Percentiles rank a stretch among this genome's conserved stretches.
Evolutionary conservation across 1,140 invertebrate genomes (phyloP).

Genomic region (Eumeta japonica): DNA sequence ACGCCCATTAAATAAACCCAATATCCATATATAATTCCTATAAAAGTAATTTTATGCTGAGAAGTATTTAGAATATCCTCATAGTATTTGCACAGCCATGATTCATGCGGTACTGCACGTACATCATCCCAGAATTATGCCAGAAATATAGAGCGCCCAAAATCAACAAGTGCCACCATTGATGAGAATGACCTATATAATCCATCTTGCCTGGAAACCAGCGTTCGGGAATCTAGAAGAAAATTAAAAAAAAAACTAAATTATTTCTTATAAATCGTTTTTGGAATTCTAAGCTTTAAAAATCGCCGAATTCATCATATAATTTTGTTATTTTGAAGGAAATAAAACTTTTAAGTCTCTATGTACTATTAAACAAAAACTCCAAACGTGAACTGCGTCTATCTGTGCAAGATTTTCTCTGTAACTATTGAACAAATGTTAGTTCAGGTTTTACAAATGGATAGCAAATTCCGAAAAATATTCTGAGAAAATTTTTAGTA

Average conservation of each 20-base stretch:
- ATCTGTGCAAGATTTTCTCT: no score
- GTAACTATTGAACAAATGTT: no score
- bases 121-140: slow-evolving; percentile 89
- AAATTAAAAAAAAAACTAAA: slow-evolving; percentile 2
- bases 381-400: background rate
- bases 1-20: no score
- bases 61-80: slow-evolving; percentile 21
- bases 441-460: no score
- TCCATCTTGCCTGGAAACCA: slow-evolving; percentile 80
- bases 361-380: slow-evolving; percentile 3
- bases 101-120: slow-evolving; percentile 80
- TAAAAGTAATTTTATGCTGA: no score
- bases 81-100: slow-evolving; percentile 71
- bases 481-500: no score
- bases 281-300: slow-evolving; percentile 6
- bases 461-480: no score
- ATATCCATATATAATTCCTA: no score
- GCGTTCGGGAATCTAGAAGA: slow-evolving; percentile 59
- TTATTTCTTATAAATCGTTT: no score
- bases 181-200: slow-evolving; percentile 91
- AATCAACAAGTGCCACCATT: slow-evolving; percentile 92
- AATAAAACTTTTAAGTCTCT: slow-evolving; percentile 4
- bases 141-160: slow-evolving; percentile 89
- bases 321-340: slow-evolving; percentile 6
- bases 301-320: background rate